Conservation (phyloP, 2,113 vertebrate genomes). For the Rhipidura dahli region DNA sequence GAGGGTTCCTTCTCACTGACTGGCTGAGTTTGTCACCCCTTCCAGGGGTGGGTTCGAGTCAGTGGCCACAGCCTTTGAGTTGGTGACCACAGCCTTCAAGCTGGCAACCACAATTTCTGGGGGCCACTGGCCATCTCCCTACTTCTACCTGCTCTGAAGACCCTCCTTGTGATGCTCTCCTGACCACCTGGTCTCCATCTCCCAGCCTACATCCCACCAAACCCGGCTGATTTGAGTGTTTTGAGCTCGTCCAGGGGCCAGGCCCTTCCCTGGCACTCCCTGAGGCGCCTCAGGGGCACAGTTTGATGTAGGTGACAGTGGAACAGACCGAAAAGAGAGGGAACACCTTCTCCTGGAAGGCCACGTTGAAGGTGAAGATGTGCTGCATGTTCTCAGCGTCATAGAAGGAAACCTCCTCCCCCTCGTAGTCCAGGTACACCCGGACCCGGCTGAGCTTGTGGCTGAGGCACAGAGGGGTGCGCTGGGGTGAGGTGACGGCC, state of each 20-base stretch:
- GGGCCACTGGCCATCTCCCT: fast-evolving
- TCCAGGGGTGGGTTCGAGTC: fast-evolving
- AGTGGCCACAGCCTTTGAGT: neutral
- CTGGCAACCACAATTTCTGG: neutral
- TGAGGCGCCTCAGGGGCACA: neutral
- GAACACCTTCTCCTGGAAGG: slow-evolving; percentile 73
- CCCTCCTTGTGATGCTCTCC: neutral
- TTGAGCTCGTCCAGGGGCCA: fast-evolving
- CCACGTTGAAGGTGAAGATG: slow-evolving; percentile 74
- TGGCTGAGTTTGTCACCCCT: neutral
- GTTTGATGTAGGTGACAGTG: slow-evolving; percentile 55
- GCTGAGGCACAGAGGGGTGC: slow-evolving; percentile 38
- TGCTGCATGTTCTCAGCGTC: slow-evolving; percentile 69
- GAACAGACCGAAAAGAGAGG: slow-evolving; percentile 76
- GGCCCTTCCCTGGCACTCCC: neutral
- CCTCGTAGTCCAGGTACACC: slow-evolving; percentile 74
- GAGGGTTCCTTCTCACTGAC: neutral
- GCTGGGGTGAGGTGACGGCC: slow-evolving; percentile 71
- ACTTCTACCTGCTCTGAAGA: neutral
- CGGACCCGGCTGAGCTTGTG: slow-evolving; percentile 53
- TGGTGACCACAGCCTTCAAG: too few species aligned
- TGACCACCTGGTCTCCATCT: neutral
- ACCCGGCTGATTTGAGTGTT: fast-evolving
- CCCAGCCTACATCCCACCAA: fast-evolving
- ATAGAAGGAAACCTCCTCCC: slow-evolving; percentile 75